phyloP scores from a whole-genome alignment of 2,113 vertebrate species.

The Notarius lentiginosus region DNA sequence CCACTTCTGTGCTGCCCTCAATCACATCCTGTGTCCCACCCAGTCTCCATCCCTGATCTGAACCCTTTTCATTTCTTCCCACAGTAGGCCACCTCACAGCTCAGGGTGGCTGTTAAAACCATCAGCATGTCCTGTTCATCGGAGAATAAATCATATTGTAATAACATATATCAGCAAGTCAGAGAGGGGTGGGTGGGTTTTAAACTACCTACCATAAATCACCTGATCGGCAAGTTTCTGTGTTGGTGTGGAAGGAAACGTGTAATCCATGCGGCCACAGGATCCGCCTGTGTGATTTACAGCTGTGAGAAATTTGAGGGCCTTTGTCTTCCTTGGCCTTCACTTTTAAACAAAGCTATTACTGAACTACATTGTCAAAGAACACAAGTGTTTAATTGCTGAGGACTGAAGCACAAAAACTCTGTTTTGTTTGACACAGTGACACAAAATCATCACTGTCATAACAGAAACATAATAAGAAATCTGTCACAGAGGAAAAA shows the following conservation, averaged over 20 bases:
- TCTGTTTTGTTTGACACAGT: slow-evolving; percentile 14
- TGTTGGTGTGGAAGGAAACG: slow-evolving; percentile 44
- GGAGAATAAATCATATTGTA: slow-evolving; percentile 62
- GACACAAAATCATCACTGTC: background rate
- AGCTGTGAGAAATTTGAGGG: slow-evolving; percentile 50
- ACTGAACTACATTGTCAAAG: slow-evolving; percentile 13
- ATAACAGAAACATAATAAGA: background rate
- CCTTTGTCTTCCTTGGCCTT: slow-evolving; percentile 16
- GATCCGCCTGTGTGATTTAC: slow-evolving; percentile 41
- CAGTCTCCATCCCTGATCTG: slow-evolving; percentile 10
- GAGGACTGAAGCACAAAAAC: background rate
- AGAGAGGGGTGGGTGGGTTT: slow-evolving; percentile 45
- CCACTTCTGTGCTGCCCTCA: slow-evolving; percentile 13
- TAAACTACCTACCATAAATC: slow-evolving; percentile 61
- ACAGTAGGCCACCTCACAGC: slow-evolving; percentile 15
- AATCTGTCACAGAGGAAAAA: background rate
- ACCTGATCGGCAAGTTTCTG: slow-evolving; percentile 40
- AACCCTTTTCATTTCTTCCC: slow-evolving; percentile 18
- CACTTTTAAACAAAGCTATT: slow-evolving; percentile 25
- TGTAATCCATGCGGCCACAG: slow-evolving; percentile 46
- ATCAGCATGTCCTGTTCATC: slow-evolving; percentile 49
- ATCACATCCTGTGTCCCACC: slow-evolving; percentile 21
- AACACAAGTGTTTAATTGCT: slow-evolving; percentile 19
- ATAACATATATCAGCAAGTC: slow-evolving; percentile 64
- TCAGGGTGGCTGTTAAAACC: slow-evolving; percentile 56